phyloP scores from a whole-genome alignment of 2,888 invertebrate genomes.

The Drosophila siamana region DNA sequence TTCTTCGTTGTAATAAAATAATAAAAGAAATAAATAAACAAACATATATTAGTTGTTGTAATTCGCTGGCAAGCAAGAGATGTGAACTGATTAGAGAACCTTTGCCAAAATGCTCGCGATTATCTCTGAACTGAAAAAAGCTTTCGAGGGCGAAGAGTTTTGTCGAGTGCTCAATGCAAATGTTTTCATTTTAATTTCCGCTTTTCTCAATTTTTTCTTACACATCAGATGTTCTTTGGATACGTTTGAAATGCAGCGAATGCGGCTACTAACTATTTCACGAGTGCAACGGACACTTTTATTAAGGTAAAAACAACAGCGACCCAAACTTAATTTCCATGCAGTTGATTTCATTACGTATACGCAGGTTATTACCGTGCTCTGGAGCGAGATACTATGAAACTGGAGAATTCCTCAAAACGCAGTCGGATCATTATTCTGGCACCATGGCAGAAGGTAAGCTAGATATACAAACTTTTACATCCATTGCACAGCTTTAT shows the following conservation, averaged over 20 bases:
- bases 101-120: conserved; percentile 11
- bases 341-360: neutral
- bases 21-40: conserved; percentile 4
- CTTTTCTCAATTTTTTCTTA: conserved; percentile 9
- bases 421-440: conserved; percentile 52
- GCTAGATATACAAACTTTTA: neutral
- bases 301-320: conserved; percentile 19
- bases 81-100: conserved; percentile 13
- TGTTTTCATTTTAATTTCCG: conserved; percentile 21
- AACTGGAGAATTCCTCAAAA: conserved; percentile 31
- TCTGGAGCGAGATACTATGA: conserved; percentile 25
- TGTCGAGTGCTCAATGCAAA: conserved; percentile 40
- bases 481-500: neutral
- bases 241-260: conserved; percentile 11
- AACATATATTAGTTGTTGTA: neutral
- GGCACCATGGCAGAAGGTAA: conserved; percentile 63
- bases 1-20: conserved; percentile 29
- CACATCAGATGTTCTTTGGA: neutral
- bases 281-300: neutral
- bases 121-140: conserved; percentile 20
- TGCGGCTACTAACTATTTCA: neutral
- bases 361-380: neutral
- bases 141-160: conserved; percentile 6
- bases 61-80: conserved; percentile 15
- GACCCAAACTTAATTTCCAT: neutral